Evolutionary conservation across 2,113 vertebrate genomes (phyloP), one percentile per base, ranked within the genome.

Genomic region (Podarcis cretensis): DNA sequence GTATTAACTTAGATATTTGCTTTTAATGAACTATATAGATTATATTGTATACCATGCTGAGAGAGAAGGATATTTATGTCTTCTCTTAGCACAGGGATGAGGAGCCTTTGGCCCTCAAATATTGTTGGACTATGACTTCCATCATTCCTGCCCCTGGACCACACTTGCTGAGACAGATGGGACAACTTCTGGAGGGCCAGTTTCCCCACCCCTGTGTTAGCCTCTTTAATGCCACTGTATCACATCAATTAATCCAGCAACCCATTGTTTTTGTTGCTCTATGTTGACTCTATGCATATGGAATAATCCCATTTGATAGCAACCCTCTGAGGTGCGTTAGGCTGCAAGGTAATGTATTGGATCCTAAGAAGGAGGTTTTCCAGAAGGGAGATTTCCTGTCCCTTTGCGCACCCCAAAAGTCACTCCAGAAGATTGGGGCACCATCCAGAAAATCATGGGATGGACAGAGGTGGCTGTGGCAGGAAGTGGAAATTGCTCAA

Each of bases 21-120:
- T 63, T 14, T 35, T 18, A 35, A 88, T 92, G 89, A 94, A 80
- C 84, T 83, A 83, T 48, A 59, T 85, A 48, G 13, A 63, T 18
- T 63, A 63, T 89, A 65, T 92, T 95, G 35, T 94, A 65, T 82
- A 86, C 89, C 91, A 86, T 77, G 48, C 30, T 20, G 94, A 89
- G 84, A 79, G 80, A 92, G 86, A 84, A 90, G 73, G 87, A n/a
- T 77, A 1, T 0, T 75, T 77, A 8, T 12, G n/a, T 23, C 12
- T 63, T 92, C 48, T 48, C 48, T 48, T 48, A 48, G 48, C 48
- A 12, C 48, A 54, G 10, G 48, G 10, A 57, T 66, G 90, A 63
- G 18, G 16, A 63, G 20, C 59, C 59, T 63, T 63, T 14, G 8
- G 14, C 4, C 59, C 13, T 14, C 59, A 63, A 5, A 63, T 20